Percentiles rank a stretch among this genome's conserved stretches.
phyloP scores from a whole-genome alignment of 2,113 vertebrate species.

The Sterna hirundo region DNA sequence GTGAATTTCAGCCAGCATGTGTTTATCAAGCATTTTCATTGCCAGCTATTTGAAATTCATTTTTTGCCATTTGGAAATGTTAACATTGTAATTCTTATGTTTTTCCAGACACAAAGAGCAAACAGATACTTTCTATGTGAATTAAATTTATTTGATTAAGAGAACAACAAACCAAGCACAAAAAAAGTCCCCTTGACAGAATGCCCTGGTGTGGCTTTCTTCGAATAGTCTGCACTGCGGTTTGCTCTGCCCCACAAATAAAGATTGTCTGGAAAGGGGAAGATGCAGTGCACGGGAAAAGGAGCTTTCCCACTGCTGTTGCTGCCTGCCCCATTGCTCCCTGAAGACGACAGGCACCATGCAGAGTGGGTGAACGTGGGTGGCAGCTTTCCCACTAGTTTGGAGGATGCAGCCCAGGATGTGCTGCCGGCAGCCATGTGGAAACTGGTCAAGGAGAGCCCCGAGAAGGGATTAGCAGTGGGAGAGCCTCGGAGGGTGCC shows the following conservation, averaged over 20 bases:
- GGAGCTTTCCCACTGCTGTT: fast-evolving
- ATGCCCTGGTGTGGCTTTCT: background rate
- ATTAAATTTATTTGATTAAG: background rate
- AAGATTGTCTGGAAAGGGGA: background rate
- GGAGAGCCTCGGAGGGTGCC: fast-evolving
- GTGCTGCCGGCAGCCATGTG: background rate
- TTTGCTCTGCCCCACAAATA: background rate
- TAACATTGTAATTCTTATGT: background rate
- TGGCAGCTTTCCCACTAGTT: background rate
- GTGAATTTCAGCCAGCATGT: constrained; percentile 3
- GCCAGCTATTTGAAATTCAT: constrained; percentile 37
- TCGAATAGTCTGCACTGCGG: background rate
- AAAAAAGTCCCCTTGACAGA: background rate
- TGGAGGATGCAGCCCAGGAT: background rate
- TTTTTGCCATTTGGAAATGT: constrained; percentile 53
- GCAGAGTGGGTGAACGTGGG: fast-evolving
- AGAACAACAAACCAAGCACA: background rate
- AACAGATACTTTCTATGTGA: background rate
- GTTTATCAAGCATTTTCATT: constrained; percentile 23
- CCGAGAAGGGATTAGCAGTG: background rate
- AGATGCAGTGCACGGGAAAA: background rate
- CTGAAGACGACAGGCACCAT: background rate
- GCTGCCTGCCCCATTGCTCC: background rate
- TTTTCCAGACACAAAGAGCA: constrained; percentile 25
- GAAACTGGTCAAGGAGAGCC: background rate